Percentiles rank a stretch among this genome's conserved stretches.
Evolutionary conservation across 2,113 vertebrate genomes (phyloP).

Genomic region (Crotalus horridus): DNA sequence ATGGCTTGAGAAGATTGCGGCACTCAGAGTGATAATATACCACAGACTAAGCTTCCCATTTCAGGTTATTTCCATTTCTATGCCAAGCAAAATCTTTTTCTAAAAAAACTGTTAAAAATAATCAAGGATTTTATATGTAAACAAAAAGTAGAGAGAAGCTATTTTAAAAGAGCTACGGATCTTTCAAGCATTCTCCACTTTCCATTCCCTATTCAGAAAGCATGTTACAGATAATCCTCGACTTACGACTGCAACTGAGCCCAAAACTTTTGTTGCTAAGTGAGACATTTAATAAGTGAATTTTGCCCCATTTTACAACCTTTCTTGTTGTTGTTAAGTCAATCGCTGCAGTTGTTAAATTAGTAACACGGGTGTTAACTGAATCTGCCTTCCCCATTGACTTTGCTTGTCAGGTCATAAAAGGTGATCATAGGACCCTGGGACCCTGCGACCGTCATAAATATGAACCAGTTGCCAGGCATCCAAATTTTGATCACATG

Average conservation of each 20-base stretch:
- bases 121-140: background rate
- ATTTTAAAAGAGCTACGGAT: background rate
- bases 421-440: background rate
- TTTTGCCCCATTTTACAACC: background rate
- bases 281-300: background rate
- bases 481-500: background rate
- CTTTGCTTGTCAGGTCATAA: background rate
- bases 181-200: background rate
- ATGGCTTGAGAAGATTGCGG: background rate
- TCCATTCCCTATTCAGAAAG: background rate
- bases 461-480: background rate
- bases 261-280: background rate
- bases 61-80: background rate
- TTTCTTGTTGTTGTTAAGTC: background rate
- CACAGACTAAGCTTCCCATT: background rate
- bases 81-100: background rate
- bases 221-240: background rate
- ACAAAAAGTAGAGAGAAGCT: background rate
- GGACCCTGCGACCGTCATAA: background rate
- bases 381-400: background rate
- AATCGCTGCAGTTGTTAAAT: background rate
- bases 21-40: background rate
- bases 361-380: background rate
- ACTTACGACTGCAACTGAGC: background rate
- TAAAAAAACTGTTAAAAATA: background rate